phyloP scores from a whole-genome alignment of 2,797 vertebrate species.

The Leucoraja ocellata region DNA sequence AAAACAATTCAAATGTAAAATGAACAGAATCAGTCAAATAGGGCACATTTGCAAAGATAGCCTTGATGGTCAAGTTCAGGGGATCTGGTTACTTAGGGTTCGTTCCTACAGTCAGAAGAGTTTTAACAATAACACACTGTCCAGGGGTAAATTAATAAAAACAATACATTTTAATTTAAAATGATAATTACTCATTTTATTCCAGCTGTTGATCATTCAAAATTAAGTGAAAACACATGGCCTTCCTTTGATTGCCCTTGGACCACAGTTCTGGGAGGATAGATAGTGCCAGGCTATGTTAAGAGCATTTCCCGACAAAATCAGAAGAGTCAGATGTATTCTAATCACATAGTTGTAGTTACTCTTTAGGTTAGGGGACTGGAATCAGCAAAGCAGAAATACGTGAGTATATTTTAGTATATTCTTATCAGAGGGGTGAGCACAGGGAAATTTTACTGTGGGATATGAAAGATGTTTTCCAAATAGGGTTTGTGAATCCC shows the following conservation, averaged over 20 bases:
- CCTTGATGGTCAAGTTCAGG: not conserved
- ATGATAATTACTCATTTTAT: not conserved
- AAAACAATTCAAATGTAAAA: not conserved
- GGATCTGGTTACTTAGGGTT: too few relatives aligned
- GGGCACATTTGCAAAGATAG: not conserved
- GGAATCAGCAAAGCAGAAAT: not conserved
- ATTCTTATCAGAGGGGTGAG: not conserved
- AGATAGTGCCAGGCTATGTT: not conserved
- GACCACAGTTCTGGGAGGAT: not conserved
- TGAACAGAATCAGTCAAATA: not conserved
- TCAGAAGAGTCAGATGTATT: not conserved
- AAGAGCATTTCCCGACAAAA: not conserved
- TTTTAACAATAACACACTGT: not conserved
- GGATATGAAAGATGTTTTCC: not conserved
- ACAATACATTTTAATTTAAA: not conserved
- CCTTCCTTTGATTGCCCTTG: not conserved
- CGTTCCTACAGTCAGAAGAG: not conserved
- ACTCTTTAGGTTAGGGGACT: not conserved
- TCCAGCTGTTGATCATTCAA: not conserved
- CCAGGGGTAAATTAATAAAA: not conserved
- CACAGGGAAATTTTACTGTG: not conserved
- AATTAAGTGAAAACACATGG: conserved; percentile 1
- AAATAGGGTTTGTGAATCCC: conserved; percentile 6
- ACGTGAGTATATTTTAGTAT: not conserved
- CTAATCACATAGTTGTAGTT: not conserved